Evolutionary conservation across 2,113 vertebrate genomes (phyloP).

Genomic region (Melanostigma gelatinosum): DNA sequence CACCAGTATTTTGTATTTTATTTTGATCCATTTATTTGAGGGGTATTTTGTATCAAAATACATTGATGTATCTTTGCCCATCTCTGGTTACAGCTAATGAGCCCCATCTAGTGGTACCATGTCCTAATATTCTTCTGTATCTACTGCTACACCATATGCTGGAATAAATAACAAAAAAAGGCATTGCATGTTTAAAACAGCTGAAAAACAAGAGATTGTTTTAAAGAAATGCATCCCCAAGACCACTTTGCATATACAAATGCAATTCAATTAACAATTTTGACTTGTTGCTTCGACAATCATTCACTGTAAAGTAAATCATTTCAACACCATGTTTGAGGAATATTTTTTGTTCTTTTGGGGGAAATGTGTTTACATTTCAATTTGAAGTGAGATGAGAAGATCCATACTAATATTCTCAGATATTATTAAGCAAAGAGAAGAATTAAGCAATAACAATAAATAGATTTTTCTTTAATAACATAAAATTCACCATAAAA

Average conservation of each 20-base stretch:
- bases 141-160: not conserved
- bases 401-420: not conserved
- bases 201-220: not conserved
- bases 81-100: conserved; percentile 11
- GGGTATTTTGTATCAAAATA: too few relatives aligned
- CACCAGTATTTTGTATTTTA: too few relatives aligned
- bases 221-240: not conserved
- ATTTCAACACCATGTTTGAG: not conserved
- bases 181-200: not conserved
- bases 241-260: not conserved
- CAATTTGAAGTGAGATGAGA: not conserved
- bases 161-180: conserved; percentile 13
- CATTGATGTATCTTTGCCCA: too few relatives aligned
- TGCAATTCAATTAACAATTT: not conserved
- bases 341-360: not conserved
- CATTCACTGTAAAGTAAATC: not conserved
- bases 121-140: not conserved
- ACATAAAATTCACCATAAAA: not conserved
- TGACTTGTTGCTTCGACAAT: not conserved
- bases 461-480: not conserved
- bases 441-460: not conserved
- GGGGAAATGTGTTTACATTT: not conserved
- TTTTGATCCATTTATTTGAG: too few relatives aligned
- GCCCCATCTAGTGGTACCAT: conserved; percentile 64
- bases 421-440: not conserved